Evolutionary conservation across 2,797 vertebrate species (phyloP).

Genomic region (Pangasius krempfi): DNA sequence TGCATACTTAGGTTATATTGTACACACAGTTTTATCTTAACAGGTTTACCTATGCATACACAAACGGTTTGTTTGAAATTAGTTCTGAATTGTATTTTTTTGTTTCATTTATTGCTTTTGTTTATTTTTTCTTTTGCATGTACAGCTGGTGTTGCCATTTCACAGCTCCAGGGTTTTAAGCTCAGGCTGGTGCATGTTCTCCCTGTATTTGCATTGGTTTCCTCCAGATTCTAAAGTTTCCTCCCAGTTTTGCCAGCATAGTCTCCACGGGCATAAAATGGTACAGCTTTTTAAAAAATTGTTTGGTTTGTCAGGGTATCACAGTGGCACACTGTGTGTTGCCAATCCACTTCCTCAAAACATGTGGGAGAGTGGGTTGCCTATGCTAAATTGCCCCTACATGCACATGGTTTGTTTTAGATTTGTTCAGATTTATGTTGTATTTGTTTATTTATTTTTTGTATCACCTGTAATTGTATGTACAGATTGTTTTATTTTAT

Average conservation of each 20-base stretch:
- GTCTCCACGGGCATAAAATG: background rate
- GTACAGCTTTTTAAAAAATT: background rate
- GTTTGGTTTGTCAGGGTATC: background rate
- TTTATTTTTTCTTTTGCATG: background rate
- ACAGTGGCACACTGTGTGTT: background rate
- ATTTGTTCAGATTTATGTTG: background rate
- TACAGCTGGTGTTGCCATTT: background rate
- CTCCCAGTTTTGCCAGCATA: background rate
- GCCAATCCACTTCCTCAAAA: background rate
- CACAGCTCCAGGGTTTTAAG: background rate
- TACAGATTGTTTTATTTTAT: background rate
- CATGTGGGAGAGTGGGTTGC: background rate
- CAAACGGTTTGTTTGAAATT: background rate
- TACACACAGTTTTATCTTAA: background rate
- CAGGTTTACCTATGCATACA: background rate
- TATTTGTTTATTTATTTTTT: background rate
- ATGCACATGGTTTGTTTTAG: background rate
- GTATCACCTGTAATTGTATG: background rate
- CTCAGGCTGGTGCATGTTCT: background rate
- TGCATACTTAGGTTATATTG: background rate
- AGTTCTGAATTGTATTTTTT: background rate
- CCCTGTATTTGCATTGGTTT: background rate
- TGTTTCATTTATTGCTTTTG: background rate
- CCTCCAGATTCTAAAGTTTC: background rate
- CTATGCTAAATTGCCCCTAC: background rate